Evolutionary conservation across 2,113 vertebrate genomes (phyloP).

Genomic region (Eclectus roratus): DNA sequence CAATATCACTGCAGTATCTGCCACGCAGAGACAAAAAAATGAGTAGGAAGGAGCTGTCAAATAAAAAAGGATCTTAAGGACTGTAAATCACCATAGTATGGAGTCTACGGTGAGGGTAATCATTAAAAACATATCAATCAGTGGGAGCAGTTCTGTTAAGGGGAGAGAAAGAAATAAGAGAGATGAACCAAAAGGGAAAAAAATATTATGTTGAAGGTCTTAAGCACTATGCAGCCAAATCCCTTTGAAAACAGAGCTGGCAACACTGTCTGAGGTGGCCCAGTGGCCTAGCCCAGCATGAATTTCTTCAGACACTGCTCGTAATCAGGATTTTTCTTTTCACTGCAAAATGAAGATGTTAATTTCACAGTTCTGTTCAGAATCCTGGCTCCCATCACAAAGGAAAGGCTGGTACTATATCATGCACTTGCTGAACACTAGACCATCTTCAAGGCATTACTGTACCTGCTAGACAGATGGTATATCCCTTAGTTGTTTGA

Average conservation of each 20-base stretch:
- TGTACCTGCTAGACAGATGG: background rate
- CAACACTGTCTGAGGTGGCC: background rate
- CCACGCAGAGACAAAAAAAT: background rate
- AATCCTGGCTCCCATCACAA: background rate
- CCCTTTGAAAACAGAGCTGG: background rate
- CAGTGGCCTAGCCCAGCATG: background rate
- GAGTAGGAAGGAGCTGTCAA: constrained; percentile 45
- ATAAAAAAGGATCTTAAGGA: constrained; percentile 41
- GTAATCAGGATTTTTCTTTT: background rate
- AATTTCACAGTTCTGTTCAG: background rate
- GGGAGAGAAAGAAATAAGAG: background rate
- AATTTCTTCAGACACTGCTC: background rate
- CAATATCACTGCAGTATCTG: constrained; percentile 15
- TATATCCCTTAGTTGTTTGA: background rate
- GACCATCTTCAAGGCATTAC: background rate
- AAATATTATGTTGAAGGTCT: background rate
- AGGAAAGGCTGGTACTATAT: background rate
- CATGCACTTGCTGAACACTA: background rate
- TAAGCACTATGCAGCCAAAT: background rate
- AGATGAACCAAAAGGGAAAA: background rate
- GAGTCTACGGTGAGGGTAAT: background rate
- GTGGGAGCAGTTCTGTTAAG: background rate
- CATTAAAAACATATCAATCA: constrained; percentile 54
- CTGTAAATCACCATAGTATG: background rate
- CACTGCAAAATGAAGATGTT: background rate